Conservation (phyloP, 1,140 invertebrate genomes). For the Telenomus remus region DNA sequence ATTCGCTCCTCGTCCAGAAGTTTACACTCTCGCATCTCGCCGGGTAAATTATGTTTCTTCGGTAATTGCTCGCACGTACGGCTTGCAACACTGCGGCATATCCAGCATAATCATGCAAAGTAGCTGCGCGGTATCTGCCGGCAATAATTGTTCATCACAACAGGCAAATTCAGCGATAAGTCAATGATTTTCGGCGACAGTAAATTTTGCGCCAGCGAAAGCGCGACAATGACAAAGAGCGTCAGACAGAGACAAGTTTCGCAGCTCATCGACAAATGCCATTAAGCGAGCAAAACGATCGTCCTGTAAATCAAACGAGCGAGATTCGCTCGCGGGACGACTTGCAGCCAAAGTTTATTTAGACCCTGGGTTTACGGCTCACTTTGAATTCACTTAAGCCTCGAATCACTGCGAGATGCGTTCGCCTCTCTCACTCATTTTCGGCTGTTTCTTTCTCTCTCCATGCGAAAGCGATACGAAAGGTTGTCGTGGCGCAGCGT, state of each 20-base stretch:
- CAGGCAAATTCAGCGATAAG: conserved; percentile 63
- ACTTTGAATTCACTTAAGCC: conserved; percentile 71
- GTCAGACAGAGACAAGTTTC: conserved; percentile 32
- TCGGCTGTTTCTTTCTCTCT: too few species aligned
- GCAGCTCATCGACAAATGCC: conserved; percentile 52
- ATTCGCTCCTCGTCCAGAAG: conserved; percentile 25
- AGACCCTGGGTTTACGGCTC: conserved; percentile 69
- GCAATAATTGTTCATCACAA: conserved; percentile 62
- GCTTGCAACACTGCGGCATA: conserved; percentile 56
- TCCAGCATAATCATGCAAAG: conserved; percentile 64
- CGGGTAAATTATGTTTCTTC: conserved; percentile 65
- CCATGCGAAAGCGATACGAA: conserved; percentile 17
- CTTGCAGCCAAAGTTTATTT: conserved; percentile 67
- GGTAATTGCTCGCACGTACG: conserved; percentile 63
- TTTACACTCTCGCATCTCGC: conserved; percentile 36
- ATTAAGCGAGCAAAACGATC: conserved; percentile 55
- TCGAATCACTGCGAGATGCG: conserved; percentile 65
- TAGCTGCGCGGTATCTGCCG: conserved; percentile 55
- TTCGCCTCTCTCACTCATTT: too few species aligned
- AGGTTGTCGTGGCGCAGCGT: conserved; percentile 39
- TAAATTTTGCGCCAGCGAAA: conserved; percentile 5
- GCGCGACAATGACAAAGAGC: conserved; percentile 34
- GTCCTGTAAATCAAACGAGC: conserved; percentile 64
- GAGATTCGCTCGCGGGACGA: conserved; percentile 57
- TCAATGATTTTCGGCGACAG: conserved; percentile 15